Percentiles rank a stretch among this genome's conserved stretches.
Conservation (phyloP, 2,113 vertebrate genomes). For the Psilopogon haemacephalus region DNA sequence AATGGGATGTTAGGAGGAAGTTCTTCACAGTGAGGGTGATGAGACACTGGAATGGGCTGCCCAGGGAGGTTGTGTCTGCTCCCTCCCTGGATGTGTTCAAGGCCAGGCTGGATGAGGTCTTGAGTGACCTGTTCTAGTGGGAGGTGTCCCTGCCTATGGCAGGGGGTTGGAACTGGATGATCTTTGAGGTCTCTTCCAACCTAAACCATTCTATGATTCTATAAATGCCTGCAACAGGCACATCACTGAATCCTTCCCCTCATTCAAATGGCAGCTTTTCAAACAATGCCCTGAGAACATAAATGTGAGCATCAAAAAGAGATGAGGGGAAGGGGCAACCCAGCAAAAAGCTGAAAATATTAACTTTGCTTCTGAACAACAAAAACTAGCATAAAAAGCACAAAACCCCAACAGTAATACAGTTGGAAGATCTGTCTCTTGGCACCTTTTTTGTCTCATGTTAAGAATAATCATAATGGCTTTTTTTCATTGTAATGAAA, state of each 20-base stretch:
- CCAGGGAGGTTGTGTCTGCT: no score
- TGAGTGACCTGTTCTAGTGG: no score
- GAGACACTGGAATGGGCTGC: no score
- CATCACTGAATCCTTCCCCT: neutral
- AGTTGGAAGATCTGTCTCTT: neutral
- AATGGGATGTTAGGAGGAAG: no score
- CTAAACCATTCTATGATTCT: no score
- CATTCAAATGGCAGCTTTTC: neutral
- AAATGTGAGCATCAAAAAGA: neutral
- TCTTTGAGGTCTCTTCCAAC: no score
- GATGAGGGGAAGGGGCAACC: neutral
- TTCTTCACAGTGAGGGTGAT: no score
- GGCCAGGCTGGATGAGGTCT: no score
- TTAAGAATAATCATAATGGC: neutral
- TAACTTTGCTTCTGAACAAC: neutral
- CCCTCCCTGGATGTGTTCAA: no score
- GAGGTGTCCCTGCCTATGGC: no score
- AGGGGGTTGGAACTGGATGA: no score
- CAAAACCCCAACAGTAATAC: neutral
- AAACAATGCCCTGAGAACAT: neutral
- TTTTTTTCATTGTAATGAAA: neutral
- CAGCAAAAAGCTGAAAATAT: conserved; percentile 1
- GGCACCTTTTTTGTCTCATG: neutral
- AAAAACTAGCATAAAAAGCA: neutral
- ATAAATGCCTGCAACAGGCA: neutral